Evolutionary conservation across 2,888 invertebrate species (phyloP).

Genomic region (Lysandra bellargus): DNA sequence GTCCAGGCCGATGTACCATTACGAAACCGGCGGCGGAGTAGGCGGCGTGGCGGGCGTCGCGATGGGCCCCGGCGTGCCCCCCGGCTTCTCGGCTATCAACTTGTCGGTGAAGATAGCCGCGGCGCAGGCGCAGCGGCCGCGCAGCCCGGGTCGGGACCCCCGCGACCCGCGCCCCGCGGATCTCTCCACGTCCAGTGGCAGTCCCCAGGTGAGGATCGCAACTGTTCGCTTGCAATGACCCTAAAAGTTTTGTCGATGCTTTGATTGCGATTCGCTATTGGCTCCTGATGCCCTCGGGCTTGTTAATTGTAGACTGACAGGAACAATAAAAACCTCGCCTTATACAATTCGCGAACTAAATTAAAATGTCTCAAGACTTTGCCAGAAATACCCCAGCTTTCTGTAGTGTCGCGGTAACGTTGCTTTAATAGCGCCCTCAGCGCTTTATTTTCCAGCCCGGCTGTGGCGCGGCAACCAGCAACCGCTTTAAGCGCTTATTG

Average conservation of each 20-base stretch:
- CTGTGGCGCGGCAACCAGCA: not conserved
- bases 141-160: constrained; percentile 87
- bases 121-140: constrained; percentile 85
- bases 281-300: not conserved
- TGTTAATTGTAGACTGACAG: not conserved
- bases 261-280: not conserved
- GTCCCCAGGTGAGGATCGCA: constrained; percentile 86
- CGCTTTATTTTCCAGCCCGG: not conserved
- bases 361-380: not conserved
- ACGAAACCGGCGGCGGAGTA: constrained; percentile 81
- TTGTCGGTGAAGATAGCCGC: constrained; percentile 92
- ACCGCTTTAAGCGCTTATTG: not conserved
- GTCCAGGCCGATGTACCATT: constrained; percentile 90
- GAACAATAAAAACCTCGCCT: not conserved
- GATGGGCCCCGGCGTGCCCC: constrained; percentile 84
- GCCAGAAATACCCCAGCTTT: not conserved
- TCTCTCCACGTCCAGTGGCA: constrained; percentile 92
- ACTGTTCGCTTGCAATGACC: constrained; percentile 38
- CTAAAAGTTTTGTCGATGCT: not conserved
- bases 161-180: constrained; percentile 91
- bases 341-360: not conserved
- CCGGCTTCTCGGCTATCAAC: constrained; percentile 90
- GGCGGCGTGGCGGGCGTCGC: constrained; percentile 83
- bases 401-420: not conserved
- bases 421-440: not conserved